These are phyloP conservation scores for Chelon auratus DNA, from an alignment of 2,797 vertebrate species.

Conservation along the genomic window DNA sequence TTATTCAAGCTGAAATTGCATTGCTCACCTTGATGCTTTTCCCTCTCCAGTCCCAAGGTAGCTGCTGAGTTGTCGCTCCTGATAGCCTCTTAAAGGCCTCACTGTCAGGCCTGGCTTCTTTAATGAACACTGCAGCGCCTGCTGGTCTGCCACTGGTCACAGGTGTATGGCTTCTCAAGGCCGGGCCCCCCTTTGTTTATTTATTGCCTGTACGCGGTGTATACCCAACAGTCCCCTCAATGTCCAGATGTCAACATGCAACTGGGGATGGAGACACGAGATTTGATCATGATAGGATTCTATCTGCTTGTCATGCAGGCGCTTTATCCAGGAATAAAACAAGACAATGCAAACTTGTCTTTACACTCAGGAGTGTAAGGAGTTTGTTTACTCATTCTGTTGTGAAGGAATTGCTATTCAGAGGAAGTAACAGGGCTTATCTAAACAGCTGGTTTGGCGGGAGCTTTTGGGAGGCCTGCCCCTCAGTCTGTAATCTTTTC, in stretches of 20 bases:
- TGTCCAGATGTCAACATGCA: slow-evolving; percentile 70
- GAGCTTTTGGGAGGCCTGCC: slow-evolving; percentile 65
- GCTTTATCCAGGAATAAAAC: slow-evolving; percentile 33
- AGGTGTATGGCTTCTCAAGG: slow-evolving; percentile 76
- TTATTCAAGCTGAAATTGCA: slow-evolving; percentile 86
- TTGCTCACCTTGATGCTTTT: slow-evolving; percentile 82
- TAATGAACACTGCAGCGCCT: slow-evolving; percentile 82
- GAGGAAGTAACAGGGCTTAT: slow-evolving; percentile 63
- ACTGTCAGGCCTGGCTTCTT: slow-evolving; percentile 74
- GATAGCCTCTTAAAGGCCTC: slow-evolving; percentile 83
- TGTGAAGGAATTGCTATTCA: slow-evolving; percentile 71
- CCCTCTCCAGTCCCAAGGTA: slow-evolving; percentile 76
- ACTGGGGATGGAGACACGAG: slow-evolving; percentile 43
- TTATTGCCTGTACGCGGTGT: slow-evolving; percentile 73
- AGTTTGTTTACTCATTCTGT: slow-evolving; percentile 50
- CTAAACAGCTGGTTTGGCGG: slow-evolving; percentile 73
- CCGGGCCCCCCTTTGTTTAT: slow-evolving; percentile 75
- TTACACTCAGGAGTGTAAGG: slow-evolving; percentile 15
- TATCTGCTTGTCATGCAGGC: slow-evolving; percentile 22
- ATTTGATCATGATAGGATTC: slow-evolving; percentile 65
- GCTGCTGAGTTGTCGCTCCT: slow-evolving; percentile 78
- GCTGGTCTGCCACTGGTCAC: slow-evolving; percentile 75
- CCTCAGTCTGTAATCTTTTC: slow-evolving; percentile 77
- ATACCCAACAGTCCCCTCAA: slow-evolving; percentile 53
- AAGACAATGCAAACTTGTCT: slow-evolving; percentile 47